These are phyloP conservation scores for Nasonia oneida DNA, from an alignment of 2,888 invertebrate species.

Conservation along the genomic window DNA sequence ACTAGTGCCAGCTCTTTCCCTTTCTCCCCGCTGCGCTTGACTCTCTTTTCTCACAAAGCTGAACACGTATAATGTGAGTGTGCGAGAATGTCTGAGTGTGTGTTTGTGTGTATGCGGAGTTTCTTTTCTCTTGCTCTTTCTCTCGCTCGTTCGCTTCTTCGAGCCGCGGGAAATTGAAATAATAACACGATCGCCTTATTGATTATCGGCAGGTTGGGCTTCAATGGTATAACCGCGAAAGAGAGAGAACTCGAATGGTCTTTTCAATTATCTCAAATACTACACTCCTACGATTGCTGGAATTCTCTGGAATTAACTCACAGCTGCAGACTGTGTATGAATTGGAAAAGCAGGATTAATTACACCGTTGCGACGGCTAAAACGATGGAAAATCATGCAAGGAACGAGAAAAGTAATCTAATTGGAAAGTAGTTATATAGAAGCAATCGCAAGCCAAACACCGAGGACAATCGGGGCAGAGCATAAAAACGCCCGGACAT, in stretches of 20 bases:
- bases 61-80: neutral
- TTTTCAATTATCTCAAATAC: conserved; percentile 15
- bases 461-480: neutral
- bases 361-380: neutral
- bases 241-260: neutral
- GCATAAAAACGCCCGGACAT: neutral
- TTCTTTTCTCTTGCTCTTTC: neutral
- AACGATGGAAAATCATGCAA: no score
- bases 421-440: neutral
- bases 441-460: neutral
- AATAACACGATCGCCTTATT: conserved; percentile 36
- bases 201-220: conserved; percentile 38
- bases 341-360: neutral
- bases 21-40: neutral
- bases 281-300: neutral
- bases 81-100: no score
- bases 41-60: conserved; percentile 10
- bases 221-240: neutral
- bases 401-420: neutral
- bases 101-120: neutral
- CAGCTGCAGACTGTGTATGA: neutral
- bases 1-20: neutral
- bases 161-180: conserved; percentile 40
- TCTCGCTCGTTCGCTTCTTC: neutral
- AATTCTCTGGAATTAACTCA: neutral